Base-by-base conservation (phyloP, 2,113 vertebrate genomes). In the Damaliscus lunatus region DNA sequence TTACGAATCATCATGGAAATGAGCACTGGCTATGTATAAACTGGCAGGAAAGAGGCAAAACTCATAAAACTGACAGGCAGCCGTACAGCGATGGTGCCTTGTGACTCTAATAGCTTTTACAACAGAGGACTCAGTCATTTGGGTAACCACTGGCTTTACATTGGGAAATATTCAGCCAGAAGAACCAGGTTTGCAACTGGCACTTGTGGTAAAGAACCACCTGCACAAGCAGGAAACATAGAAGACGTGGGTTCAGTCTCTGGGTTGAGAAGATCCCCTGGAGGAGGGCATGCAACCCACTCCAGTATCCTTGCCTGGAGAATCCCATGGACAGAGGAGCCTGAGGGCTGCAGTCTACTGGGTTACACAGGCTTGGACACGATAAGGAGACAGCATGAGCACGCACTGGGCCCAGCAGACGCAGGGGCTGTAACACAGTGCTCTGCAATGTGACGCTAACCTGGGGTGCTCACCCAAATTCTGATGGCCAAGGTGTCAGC, bases 371-470 rank as follows among this genome's bases (percentile, higher is more conserved):
- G 40, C 21, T 2, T 43, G 23, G 71, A 14, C 9, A 12, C 3
- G 1, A 6, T 36, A 6, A 12, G 21, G n/a, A 12, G 67, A 71
- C 17, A 6, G n/a, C n/a, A 23, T 1, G 19, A 3, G 11, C 19
- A 6, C 1, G 5, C n/a, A 33, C 19, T 43, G 13, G 29, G 43
- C 36, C 21, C 3, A 19, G 55, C 12, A 27, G 64, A 2, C 40
- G 40, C 48, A 33, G n/a, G 43, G 57, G 21, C 3, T 29, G 5
- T 46, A 23, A 27, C 40, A 23, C 7, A 5, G 1, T 7, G 1
- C 25, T 52, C 12, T 5, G 3, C 2, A 1, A 2, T 10, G 43
- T 29, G 81, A 64, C 7, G 12, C 23, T 43, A 2, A 71, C 19
- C 52, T 25, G 40, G 40, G 80, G 67, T 3, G 31, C 5, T 7